These are phyloP conservation scores for Percopsis transmontana DNA, from an alignment of 2,113 vertebrate species.

Conservation along the genomic window DNA sequence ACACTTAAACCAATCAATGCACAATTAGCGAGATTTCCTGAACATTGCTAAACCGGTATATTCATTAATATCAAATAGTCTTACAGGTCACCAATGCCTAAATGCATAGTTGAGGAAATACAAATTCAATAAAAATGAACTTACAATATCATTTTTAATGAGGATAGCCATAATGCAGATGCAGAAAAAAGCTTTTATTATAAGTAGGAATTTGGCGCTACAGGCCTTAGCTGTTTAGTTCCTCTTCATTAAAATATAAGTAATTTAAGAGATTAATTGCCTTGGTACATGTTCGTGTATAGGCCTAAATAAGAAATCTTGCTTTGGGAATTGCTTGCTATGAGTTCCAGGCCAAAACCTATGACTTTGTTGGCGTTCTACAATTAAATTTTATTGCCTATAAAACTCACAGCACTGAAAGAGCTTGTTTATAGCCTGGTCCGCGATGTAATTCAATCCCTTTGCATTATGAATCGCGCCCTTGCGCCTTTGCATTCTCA, in stretches of 20 bases:
- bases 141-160: neutral
- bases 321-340: constrained; percentile 77
- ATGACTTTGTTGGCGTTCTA: constrained; percentile 71
- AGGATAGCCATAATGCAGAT: neutral
- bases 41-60: no score
- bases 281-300: constrained; percentile 29
- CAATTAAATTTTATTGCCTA: constrained; percentile 79
- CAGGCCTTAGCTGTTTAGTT: constrained; percentile 69
- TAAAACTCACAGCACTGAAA: constrained; percentile 75
- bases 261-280: constrained; percentile 85
- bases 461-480: constrained; percentile 36
- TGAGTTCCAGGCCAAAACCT: constrained; percentile 89
- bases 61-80: no score
- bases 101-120: neutral
- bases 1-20: no score
- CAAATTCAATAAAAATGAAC: neutral
- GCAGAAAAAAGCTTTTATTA: neutral
- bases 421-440: constrained; percentile 60
- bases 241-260: constrained; percentile 84
- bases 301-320: constrained; percentile 83
- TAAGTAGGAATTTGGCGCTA: neutral
- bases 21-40: no score
- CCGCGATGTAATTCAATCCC: constrained; percentile 39
- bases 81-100: no score
- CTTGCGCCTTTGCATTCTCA: constrained; percentile 15